Base-by-base conservation (phyloP, 2,113 vertebrate species). In the Regulus satrapa region DNA sequence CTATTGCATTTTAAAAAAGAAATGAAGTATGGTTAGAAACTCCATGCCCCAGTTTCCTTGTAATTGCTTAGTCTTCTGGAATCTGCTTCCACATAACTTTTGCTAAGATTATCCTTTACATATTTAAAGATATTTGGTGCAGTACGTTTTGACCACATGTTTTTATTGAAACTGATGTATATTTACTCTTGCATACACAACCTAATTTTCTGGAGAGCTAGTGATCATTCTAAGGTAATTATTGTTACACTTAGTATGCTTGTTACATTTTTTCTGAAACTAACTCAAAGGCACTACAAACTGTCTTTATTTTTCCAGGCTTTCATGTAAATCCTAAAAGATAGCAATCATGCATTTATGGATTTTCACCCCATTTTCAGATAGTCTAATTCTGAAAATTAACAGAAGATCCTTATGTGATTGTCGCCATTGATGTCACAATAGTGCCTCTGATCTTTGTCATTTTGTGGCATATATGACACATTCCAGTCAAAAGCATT, bases 31-130 rank as follows among this genome's bases (percentile, higher is more conserved):
- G 5, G 4, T 88, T 79, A 25, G 8, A 76, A 82, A 32, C 6
- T 4, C 2, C 75, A 64, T 69, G 55, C 17, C 41, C 41, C 23
- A 73, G 28, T 86, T 95, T 76, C 17, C 61, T 67, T 38, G 20
- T 72, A 56, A 80, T 64, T 94, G 85, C 36, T 94, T 88, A 89
- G 32, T 73, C 63, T 92, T 79, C 31, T 92, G 85, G 74, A 94
- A 95, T 83, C 6, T 77, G 34, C 23, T 74, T 63, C n/a, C 26
- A 36, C 56, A n/a, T 73, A 91, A 52, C 34, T 88, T 93, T 75
- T 73, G 41, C 11, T 78, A 89, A 56, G 26, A 34, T 55, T 66
- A 19, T 61, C 78, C 29, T 59, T 85, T 93, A 11, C 32, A 64
- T 89, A 61, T 87, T 89, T 89, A 91, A 92, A 92, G 17, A n/a